Percentiles rank a stretch among this genome's conserved stretches.
Evolutionary conservation across 2,113 vertebrate species (phyloP).

Genomic region (Lathamus discolor): DNA sequence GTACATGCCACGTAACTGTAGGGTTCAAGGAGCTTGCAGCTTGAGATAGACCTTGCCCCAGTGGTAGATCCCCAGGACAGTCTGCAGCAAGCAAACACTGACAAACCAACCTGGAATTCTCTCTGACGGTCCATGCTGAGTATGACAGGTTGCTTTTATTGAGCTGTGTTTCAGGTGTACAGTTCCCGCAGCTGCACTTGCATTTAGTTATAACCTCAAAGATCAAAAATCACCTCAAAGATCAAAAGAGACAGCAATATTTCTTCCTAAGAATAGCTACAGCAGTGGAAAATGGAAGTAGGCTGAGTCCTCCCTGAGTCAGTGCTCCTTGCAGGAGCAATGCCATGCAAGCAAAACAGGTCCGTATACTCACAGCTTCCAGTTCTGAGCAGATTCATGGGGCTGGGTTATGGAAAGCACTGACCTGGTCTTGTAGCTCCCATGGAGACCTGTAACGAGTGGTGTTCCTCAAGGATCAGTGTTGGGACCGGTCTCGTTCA

Average conservation of each 20-base stretch:
- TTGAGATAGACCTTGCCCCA: background rate
- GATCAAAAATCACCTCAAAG: background rate
- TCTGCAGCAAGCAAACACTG: background rate
- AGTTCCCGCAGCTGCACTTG: background rate
- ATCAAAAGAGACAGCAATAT: background rate
- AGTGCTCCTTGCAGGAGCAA: background rate
- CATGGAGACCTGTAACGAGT: too few species aligned
- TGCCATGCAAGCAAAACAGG: background rate
- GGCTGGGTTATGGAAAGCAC: background rate
- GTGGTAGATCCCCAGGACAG: fast-evolving
- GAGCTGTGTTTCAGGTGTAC: background rate
- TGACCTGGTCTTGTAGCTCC: background rate
- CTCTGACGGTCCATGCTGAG: background rate
- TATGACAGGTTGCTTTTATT: background rate
- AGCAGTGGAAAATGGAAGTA: background rate
- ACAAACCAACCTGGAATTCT: background rate
- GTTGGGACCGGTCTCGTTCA: too few species aligned
- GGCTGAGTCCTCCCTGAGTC: background rate
- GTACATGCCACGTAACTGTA: fast-evolving
- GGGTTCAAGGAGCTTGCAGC: background rate
- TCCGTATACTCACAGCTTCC: background rate
- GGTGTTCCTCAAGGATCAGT: too few species aligned
- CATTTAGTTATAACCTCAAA: background rate
- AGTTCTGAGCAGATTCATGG: background rate
- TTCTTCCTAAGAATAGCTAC: background rate